Evolutionary conservation across 2,888 invertebrate species (phyloP), one percentile per base, ranked within the genome.

Genomic region (Nesidiocoris tenuis): DNA sequence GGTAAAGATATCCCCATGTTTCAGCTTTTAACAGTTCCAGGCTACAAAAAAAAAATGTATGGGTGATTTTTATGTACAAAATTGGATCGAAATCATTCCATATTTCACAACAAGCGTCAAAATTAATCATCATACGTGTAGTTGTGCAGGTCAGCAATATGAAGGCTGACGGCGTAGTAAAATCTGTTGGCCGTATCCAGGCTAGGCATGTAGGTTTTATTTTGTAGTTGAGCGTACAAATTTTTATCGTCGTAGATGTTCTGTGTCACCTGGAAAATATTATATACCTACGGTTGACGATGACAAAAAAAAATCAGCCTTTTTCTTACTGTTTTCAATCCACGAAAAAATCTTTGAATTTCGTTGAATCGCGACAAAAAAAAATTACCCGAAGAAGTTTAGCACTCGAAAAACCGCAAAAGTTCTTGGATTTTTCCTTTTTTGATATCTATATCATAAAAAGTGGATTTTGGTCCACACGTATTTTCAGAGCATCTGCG

Each of bases 71-170:
- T 63, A 16, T n/a, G n/a, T n/a, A n/a, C n/a, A n/a, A n/a, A n/a
- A n/a, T n/a, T n/a, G n/a, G n/a, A n/a, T n/a, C n/a, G n/a, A n/a
- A n/a, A n/a, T n/a, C n/a, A n/a, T n/a, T n/a, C n/a, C n/a, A n/a
- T n/a, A n/a, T n/a, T n/a, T n/a, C n/a, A n/a, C n/a, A n/a, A n/a
- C n/a, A n/a, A n/a, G 18, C 61, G 18, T 61, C 61, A 61, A n/a
- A n/a, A n/a, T 59, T 59, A 17, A 19, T n/a, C 2, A 19, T 54
- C 39, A 39, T 24, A 74, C 74, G 55, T 23, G 56, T 3, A 64
- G 23, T 74, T 74, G 22, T 54, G 22, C 1, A 64, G 22, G 56
- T 74, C 74, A 12, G 74, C 74, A 1, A 74, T 55, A 22, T 74
- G 74, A 18, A 56, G 21, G 9, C n/a, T 18, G 18, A 74, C 18